These are phyloP conservation scores for Atherinosoma microstoma DNA, from an alignment of 2,797 vertebrate species.

Conservation along the genomic window DNA sequence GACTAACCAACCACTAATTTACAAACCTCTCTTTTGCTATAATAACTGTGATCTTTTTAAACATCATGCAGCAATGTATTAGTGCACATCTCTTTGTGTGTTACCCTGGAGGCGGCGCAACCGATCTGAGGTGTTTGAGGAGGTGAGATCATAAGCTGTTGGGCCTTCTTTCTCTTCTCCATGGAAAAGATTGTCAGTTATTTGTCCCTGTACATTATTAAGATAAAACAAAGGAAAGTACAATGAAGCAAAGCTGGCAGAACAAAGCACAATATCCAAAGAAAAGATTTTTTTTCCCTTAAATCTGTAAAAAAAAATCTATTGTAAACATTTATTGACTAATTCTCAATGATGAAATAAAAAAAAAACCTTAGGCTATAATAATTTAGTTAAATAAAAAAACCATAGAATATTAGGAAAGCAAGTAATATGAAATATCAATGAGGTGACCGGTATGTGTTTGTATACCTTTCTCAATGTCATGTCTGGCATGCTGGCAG, in stretches of 20 bases:
- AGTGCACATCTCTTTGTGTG: neutral
- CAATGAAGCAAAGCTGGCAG: neutral
- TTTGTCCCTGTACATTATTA: slow-evolving; percentile 85
- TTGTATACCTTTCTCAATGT: slow-evolving; percentile 89
- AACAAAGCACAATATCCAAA: neutral
- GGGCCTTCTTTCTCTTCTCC: slow-evolving; percentile 90
- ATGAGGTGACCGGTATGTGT: neutral
- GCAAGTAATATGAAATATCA: neutral
- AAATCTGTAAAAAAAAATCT: neutral
- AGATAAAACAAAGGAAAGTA: slow-evolving; percentile 9
- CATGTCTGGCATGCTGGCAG: slow-evolving; percentile 87
- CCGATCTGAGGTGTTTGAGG: slow-evolving; percentile 89
- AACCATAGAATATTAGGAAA: neutral
- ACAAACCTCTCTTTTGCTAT: neutral
- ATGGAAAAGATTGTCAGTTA: slow-evolving; percentile 90
- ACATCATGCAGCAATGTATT: neutral
- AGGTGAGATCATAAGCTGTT: slow-evolving; percentile 89
- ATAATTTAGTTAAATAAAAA: neutral
- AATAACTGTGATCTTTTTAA: neutral
- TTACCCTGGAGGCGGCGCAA: slow-evolving; percentile 82
- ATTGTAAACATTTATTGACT: neutral
- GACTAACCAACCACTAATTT: neutral
- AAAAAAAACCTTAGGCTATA: neutral
- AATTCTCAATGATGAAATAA: neutral
- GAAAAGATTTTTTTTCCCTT: neutral